Base-by-base conservation (phyloP, 2,113 vertebrate species). In the Pollachius pollachius region DNA sequence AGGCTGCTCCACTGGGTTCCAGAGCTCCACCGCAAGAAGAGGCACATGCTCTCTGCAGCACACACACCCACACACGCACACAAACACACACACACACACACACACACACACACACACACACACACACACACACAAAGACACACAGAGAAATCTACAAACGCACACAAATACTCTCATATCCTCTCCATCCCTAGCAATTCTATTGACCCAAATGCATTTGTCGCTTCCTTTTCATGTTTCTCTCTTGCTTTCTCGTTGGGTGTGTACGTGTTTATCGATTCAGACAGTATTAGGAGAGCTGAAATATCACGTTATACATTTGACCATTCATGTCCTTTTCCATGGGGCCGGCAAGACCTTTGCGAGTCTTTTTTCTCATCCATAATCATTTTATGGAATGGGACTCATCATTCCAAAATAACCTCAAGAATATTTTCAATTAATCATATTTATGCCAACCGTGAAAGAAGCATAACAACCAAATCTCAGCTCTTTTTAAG, bases 181-280 rank as follows among this genome's bases (percentile, higher is more conserved):
- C 74, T 72, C 74, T 82, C 82, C 79, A 85, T 89, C 87, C 89
- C 88, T 84, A 87, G 80, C 67, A 64, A 63, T 72, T 67, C 52
- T 82, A 91, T 91, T 65, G 90, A 90, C 82, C 80, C 63, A 88
- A 74, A 76, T 88, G 76, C 75, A 62, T 72, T 48, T n/a, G 15
- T 82, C 62, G 73, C 73, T 81, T 84, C 41, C 41, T 48, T 41
- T 48, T 48, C 41, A 48, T 48, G 41, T 48, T 85, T 72, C 85
- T 85, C 88, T 86, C 76, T 82, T 91, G 88, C 72, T 86, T 78
- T 81, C 1, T 7, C 70, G 76, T 83, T 77, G 80, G 72, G 76
- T 72, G 18, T 41, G 2, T 48, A 48, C 41, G 9, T 48, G 9
- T 48, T 3, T 89, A 91, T 90, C 85, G 88, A 90, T 89, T 87